Conservation (phyloP, 2,797 vertebrate genomes). For the Chromobotia macracanthus region DNA sequence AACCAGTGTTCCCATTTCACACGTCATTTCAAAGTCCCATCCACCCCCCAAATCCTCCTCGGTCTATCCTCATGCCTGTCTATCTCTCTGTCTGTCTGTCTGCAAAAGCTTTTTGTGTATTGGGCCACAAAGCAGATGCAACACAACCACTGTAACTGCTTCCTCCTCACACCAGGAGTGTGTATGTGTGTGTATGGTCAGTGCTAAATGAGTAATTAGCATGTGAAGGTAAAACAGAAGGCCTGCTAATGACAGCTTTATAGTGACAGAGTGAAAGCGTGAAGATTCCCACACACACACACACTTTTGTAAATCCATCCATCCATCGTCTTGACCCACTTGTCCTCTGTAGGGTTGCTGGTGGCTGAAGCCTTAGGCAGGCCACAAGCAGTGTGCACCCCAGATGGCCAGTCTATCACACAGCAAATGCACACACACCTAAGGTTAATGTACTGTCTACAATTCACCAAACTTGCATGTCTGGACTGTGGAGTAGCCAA, state of each 20-base stretch:
- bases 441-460: no score
- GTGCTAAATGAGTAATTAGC: slow-evolving; percentile 79
- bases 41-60: slow-evolving; percentile 14
- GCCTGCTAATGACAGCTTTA: slow-evolving; percentile 68
- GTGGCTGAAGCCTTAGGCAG: no score
- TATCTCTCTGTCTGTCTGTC: slow-evolving; percentile 44
- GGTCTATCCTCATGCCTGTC: neutral
- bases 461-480: no score
- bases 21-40: slow-evolving; percentile 76
- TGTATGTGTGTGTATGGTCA: slow-evolving; percentile 66
- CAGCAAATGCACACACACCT: no score
- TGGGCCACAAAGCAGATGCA: slow-evolving; percentile 73
- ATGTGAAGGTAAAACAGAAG: slow-evolving; percentile 72
- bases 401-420: no score
- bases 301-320: neutral
- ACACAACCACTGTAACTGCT: slow-evolving; percentile 69
- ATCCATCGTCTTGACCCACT: no score
- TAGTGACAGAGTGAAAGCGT: slow-evolving; percentile 34
- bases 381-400: no score
- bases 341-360: no score
- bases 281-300: neutral
- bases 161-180: slow-evolving; percentile 73
- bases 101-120: slow-evolving; percentile 78
- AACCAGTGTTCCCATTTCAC: slow-evolving; percentile 81
- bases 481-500: no score